Conservation (phyloP, 2,113 vertebrate genomes). For the Cephalopholis sonnerati region DNA sequence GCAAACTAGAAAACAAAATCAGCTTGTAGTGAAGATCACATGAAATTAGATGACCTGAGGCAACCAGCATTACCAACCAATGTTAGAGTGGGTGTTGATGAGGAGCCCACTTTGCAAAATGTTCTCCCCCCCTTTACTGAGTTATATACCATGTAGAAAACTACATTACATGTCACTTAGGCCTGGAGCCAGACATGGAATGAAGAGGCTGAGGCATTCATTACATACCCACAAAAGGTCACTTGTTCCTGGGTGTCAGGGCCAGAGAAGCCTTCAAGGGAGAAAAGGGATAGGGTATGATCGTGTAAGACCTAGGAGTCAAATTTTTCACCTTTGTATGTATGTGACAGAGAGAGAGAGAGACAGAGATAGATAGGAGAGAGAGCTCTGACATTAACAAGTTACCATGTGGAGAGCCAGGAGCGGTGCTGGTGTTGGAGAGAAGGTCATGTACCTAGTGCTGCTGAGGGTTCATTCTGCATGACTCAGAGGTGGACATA, state of each 20-base stretch:
- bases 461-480: slow-evolving; percentile 62
- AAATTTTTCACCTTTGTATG: slow-evolving; percentile 38
- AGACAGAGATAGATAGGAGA: slow-evolving; percentile 31
- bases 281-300: slow-evolving; percentile 52
- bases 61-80: too few relatives aligned
- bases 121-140: neutral
- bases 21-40: too few relatives aligned
- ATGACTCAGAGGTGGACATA: slow-evolving; percentile 72
- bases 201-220: slow-evolving; percentile 42
- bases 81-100: too few relatives aligned
- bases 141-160: slow-evolving; percentile 21
- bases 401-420: slow-evolving; percentile 67
- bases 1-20: too few relatives aligned
- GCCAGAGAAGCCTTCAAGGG: slow-evolving; percentile 42
- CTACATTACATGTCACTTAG: slow-evolving; percentile 40
- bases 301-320: slow-evolving; percentile 64
- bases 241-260: slow-evolving; percentile 52
- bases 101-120: too few relatives aligned
- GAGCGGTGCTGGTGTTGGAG: slow-evolving; percentile 60
- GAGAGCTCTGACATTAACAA: slow-evolving; percentile 65
- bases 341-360: slow-evolving; percentile 22
- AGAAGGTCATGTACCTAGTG: slow-evolving; percentile 71
- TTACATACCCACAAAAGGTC: slow-evolving; percentile 68
- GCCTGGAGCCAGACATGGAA: slow-evolving; percentile 36
- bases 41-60: too few relatives aligned